Evolutionary conservation across 1,140 invertebrate genomes (phyloP), one percentile per base, ranked within the genome.

Genomic region (Probaryconus sp.): DNA sequence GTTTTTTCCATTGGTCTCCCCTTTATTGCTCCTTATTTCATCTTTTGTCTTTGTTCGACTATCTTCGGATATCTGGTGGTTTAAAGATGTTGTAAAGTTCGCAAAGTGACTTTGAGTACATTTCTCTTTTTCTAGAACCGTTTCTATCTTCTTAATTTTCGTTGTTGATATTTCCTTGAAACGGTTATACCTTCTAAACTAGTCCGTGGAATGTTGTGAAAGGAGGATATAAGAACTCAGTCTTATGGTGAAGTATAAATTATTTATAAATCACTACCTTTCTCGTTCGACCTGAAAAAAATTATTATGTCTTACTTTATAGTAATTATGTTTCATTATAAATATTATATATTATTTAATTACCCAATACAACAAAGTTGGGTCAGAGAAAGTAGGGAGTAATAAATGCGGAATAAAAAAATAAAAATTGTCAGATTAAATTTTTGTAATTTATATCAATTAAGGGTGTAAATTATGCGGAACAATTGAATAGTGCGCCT

Each of bases 21-120:
- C 20, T 26, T 16, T 30, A 33, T 42, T 55, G 13, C 17, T 11
- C 4, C 3, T 20, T 38, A 7, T 16, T 5, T 70, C 65, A 55
- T 76, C 48, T 11, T 53, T 21, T 26, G 37, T 61, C 16, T 9
- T 31, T 0, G n/a, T 14, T 10, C 31, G 21, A 79, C 74, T 85
- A 85, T 81, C 83, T 85, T 10, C 48, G 61, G 45, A 86, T 81
- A 38, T 85, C 82, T 37, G 83, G 83, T 48, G 83, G 83, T 37
- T 79, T 47, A 76, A 79, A 82, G 33, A 75, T 73, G 71, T 76
- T 78, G 68, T 81, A 64, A 40, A 55, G 51, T 10, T 78, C 28
- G 58, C 48, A 47, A 38, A 65, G 76, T 63, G 74, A 82, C 51
- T 79, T 81, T 40, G 64, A 76, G 13, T 50, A 78, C 85, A 87